Conservation (phyloP, 30 jellyfish, hydroid and myxozoan genomes). For the Nemopilema nomurai region DNA sequence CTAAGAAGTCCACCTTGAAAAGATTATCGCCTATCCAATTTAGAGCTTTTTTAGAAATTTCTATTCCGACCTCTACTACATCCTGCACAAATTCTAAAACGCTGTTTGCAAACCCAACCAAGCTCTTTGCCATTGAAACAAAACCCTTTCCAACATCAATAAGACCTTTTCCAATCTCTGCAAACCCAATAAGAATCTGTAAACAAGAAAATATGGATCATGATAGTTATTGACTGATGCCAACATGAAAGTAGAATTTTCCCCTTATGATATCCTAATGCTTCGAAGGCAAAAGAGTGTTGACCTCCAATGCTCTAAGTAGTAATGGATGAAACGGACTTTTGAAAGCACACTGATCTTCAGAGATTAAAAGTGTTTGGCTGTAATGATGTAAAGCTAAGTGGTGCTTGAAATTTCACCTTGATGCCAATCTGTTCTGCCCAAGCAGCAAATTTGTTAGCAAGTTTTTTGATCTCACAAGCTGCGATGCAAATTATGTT, state of each 20-base stretch:
- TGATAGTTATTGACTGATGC: not conserved
- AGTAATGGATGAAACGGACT: too few relatives aligned
- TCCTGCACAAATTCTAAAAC: conserved; percentile 26
- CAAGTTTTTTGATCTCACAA: conserved; percentile 58
- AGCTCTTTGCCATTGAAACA: conserved; percentile 23
- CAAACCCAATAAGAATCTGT: conserved; percentile 56
- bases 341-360: too few relatives aligned
- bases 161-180: conserved; percentile 59
- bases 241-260: not conserved
- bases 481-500: conserved; percentile 68
- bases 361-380: too few relatives aligned
- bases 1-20: conserved; percentile 25
- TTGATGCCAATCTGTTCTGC: conserved; percentile 62
- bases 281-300: not conserved
- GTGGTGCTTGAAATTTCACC: too few relatives aligned
- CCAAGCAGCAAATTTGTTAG: conserved; percentile 60
- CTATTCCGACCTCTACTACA: conserved; percentile 43
- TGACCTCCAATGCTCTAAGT: not conserved
- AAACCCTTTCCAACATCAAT: conserved; percentile 56
- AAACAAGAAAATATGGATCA: not conserved
- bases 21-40: conserved; percentile 38
- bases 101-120: conserved; percentile 42
- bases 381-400: too few relatives aligned
- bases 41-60: conserved; percentile 19
- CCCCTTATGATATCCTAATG: not conserved